phyloP scores from a whole-genome alignment of 1,140 invertebrate species.

The Ditylenchus dipsaci region DNA sequence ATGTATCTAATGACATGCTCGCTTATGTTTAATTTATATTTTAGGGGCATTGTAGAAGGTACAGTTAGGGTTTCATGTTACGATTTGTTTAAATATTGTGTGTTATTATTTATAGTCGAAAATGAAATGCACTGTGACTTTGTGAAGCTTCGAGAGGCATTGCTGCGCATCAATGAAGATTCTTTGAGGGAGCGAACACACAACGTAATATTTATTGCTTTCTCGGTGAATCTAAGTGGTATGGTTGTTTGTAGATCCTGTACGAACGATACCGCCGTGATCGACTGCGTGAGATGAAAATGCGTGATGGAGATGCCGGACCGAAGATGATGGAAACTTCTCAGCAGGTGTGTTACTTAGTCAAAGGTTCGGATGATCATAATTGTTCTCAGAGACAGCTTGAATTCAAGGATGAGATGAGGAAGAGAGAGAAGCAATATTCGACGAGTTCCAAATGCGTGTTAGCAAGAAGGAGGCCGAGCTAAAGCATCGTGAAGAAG shows the following conservation, averaged over 20 bases:
- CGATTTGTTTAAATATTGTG: too few relatives aligned
- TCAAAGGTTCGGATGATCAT: not conserved
- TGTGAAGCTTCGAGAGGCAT: constrained; percentile 95
- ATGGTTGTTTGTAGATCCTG: constrained; percentile 64
- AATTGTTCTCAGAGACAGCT: constrained; percentile 40
- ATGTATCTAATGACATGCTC: too few relatives aligned
- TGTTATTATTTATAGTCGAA: too few relatives aligned
- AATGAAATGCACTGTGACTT: constrained; percentile 99
- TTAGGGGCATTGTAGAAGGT: constrained; percentile 25
- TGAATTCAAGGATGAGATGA: constrained; percentile 42
- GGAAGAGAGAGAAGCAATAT: constrained; percentile 44
- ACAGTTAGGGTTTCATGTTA: too few relatives aligned
- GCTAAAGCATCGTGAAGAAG: constrained; percentile 46
- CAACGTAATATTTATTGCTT: constrained; percentile 55
- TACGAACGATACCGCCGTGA: constrained; percentile 95
- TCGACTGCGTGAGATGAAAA: constrained; percentile 72
- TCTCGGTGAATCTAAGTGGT: not conserved
- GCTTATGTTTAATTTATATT: too few relatives aligned
- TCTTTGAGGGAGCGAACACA: constrained; percentile 97
- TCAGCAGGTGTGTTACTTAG: constrained; percentile 33
- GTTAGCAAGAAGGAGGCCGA: constrained; percentile 46
- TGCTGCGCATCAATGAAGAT: constrained; percentile 98
- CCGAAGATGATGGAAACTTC: constrained; percentile 50
- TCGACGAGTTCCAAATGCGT: constrained; percentile 34
- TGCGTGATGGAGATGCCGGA: constrained; percentile 53